Conservation (phyloP, 2,797 vertebrate species). For the Eidolon dupreanum region DNA sequence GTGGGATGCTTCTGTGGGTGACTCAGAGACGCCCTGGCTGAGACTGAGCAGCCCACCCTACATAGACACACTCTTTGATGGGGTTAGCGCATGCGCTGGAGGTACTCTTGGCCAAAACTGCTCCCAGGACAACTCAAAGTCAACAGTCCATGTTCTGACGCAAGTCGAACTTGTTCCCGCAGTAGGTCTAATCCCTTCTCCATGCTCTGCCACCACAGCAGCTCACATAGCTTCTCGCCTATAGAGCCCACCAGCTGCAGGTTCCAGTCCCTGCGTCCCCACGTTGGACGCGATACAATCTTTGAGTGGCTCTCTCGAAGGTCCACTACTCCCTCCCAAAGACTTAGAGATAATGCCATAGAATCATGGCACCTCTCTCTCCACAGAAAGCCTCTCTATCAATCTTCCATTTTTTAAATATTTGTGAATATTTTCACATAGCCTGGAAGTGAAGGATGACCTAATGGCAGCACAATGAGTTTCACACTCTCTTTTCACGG, state of each 20-base stretch:
- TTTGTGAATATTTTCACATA: background rate
- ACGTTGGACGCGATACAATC: background rate
- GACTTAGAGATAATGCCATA: background rate
- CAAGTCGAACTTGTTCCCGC: background rate
- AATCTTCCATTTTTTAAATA: background rate
- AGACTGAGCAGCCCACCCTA: background rate
- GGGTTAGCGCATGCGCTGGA: background rate
- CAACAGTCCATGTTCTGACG: background rate
- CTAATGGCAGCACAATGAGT: background rate
- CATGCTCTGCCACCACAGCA: background rate
- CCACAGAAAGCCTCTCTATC: background rate
- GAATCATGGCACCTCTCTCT: background rate
- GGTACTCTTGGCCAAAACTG: background rate
- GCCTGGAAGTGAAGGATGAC: background rate
- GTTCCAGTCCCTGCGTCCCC: background rate
- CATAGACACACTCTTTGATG: background rate
- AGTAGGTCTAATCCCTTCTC: background rate
- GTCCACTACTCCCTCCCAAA: background rate
- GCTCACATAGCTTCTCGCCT: background rate
- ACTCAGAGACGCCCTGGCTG: background rate
- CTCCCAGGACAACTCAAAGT: background rate
- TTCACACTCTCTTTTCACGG: background rate
- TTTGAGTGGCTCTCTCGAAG: background rate
- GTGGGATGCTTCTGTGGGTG: background rate
- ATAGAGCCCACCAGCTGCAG: background rate